Evolutionary conservation across 2,113 vertebrate genomes (phyloP).

Genomic region (Ibidorhyncha struthersii): DNA sequence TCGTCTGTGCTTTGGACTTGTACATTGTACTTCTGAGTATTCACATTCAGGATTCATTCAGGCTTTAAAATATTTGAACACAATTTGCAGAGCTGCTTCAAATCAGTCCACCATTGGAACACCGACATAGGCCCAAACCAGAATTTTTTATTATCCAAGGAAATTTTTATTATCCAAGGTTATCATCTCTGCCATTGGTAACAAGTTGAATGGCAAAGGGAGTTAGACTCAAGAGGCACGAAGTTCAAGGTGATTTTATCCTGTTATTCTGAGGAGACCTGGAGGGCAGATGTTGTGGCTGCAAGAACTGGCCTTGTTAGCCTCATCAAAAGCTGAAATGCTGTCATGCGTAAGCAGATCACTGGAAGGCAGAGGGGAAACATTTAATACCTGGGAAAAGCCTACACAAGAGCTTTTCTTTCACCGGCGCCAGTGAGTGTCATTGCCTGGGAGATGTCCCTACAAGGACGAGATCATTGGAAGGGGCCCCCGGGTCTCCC

Average conservation of each 20-base stretch:
- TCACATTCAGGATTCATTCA: background rate
- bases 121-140: fast-evolving
- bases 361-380: background rate
- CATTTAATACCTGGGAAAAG: background rate
- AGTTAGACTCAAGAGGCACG: fast-evolving
- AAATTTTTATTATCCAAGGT: background rate
- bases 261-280: background rate
- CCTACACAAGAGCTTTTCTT: background rate
- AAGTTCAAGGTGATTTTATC: background rate
- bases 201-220: background rate
- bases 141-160: background rate
- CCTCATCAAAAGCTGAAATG: background rate
- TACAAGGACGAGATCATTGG: fast-evolving
- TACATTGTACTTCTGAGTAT: background rate
- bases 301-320: background rate
- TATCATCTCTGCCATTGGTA: background rate
- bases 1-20: background rate
- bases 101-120: background rate
- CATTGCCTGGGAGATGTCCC: background rate
- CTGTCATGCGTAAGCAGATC: background rate
- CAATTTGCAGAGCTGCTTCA: background rate
- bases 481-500: background rate
- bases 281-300: background rate
- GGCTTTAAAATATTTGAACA: background rate
- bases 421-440: too few relatives aligned